Base-by-base conservation (phyloP, 2,797 vertebrate genomes). In the Emydoidea blandingii region DNA sequence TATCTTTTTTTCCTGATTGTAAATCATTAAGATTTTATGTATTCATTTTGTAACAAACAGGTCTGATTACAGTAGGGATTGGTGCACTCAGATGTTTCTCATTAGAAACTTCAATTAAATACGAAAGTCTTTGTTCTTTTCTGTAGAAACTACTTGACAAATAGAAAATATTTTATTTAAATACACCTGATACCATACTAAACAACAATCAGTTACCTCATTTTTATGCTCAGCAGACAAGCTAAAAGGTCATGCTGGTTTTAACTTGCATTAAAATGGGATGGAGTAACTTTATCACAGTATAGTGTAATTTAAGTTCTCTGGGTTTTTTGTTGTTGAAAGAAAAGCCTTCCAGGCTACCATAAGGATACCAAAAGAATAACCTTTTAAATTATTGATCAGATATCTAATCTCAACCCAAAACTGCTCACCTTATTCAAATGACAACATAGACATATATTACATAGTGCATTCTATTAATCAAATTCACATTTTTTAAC, bases 211-310 rank as follows among this genome's bases (percentile, higher is more conserved):
- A 85, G 56, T 5, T 86, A 31, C 53, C 78, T 90, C 79, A 94
- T 95, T 94, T 90, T 41, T 87, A 92, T 92, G 88, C 87, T 88
- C 78, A 74, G 27, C 90, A 88, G 41, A 82, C 5, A 93, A 79
- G 2, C 31, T 57, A 72, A 94, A 96, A 95, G 82, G 86, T 93
- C 85, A 82, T 56, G 49, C 11, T 92, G 9, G 21, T 92, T 90
- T 76, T 97, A 93, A 59, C 56, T 85, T 87, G 16, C 50, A 81
- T 90, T 93, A 80, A 80, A 94, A 78, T 56, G 44, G 25, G 7
- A 49, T 78, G 25, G 12, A 86, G 76, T 78, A 84, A 34, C 47
- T 92, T 94, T 82, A 89, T 78, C 83, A 91, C 92, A 94, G 37
- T 57, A 89, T 89, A 91, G 87, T 72, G 79, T 41, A 87, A 91